Conservation (phyloP, 37 sponge, comb jelly and placozoan species). For the Beroe forskalii region DNA sequence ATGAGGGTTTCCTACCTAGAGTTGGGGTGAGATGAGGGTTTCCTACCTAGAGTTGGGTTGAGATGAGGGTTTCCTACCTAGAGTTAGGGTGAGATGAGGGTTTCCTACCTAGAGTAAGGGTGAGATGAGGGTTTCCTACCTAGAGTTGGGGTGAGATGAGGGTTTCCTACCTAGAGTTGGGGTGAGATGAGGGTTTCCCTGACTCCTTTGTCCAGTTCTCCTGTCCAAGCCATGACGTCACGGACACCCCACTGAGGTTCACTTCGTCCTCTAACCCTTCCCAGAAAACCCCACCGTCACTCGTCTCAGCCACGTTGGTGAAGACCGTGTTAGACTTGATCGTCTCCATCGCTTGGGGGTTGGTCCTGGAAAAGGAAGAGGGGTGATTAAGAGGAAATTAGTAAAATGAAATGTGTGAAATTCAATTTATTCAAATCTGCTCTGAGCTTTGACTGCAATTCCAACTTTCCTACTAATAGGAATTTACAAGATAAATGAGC, state of each 20-base stretch:
- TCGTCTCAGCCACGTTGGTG: constrained; percentile 93
- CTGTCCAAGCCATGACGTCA: constrained; percentile 80
- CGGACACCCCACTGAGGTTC: constrained; percentile 66
- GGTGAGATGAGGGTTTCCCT: constrained; percentile 81
- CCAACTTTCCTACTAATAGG: too few relatives aligned
- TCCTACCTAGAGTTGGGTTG: constrained; percentile 74
- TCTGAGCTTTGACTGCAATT: too few relatives aligned
- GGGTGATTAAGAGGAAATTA: too few relatives aligned
- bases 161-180: constrained; percentile 94
- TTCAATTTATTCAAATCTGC: too few relatives aligned
- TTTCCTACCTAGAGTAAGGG: too few relatives aligned
- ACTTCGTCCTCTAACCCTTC: constrained; percentile 86
- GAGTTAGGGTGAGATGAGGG: constrained; percentile 85
- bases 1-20: too few relatives aligned
- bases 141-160: too few relatives aligned
- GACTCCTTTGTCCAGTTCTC: constrained; percentile 75
- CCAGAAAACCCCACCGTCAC: constrained; percentile 97
- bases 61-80: constrained; percentile 79
- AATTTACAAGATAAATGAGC: too few relatives aligned
- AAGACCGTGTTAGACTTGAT: constrained; percentile 86
- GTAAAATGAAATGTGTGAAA: too few relatives aligned
- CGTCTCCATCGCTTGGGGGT: constrained; percentile 93
- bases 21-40: too few relatives aligned
- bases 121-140: too few relatives aligned
- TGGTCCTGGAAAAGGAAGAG: constrained; percentile 67